Conservation (phyloP, 2,888 invertebrate genomes). For the Stenichneumon culpator region DNA sequence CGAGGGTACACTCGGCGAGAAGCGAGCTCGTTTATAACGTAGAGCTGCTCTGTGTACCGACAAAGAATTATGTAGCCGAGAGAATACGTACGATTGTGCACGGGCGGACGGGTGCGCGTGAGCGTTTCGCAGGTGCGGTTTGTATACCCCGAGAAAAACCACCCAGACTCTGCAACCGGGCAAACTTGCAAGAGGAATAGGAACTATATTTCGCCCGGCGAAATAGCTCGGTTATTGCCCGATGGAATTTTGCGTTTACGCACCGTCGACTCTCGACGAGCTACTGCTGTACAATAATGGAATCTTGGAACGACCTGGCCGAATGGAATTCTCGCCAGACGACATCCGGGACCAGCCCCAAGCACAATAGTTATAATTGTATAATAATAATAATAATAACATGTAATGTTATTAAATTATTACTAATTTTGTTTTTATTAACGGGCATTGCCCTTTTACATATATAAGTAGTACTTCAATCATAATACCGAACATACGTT, state of each 20-base stretch:
- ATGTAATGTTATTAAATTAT: too few species aligned
- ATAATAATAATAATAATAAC: too few species aligned
- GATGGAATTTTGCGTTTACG: slow-evolving; percentile 29
- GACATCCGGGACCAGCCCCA: too few species aligned
- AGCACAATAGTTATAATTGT: too few species aligned
- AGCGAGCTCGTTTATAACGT: slow-evolving; percentile 19
- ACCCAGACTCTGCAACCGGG: background rate
- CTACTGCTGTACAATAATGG: background rate
- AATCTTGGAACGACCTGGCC: background rate
- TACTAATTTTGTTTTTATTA: too few species aligned
- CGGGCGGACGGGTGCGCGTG: slow-evolving; percentile 3
- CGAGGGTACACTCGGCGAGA: background rate
- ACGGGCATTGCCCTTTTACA: too few species aligned
- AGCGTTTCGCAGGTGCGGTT: slow-evolving; percentile 46
- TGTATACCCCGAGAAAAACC: slow-evolving; percentile 10
- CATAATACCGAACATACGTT: too few species aligned
- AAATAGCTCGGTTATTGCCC: slow-evolving; percentile 38
- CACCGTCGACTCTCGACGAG: background rate
- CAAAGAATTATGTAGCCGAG: slow-evolving; percentile 49
- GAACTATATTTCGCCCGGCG: background rate
- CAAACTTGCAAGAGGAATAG: slow-evolving; percentile 18
- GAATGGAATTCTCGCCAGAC: too few species aligned
- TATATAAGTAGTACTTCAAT: too few species aligned
- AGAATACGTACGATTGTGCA: slow-evolving; percentile 40
- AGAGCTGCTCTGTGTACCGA: slow-evolving; percentile 1